These are phyloP conservation scores for Pardosa pseudoannulata DNA, from an alignment of 2,888 invertebrate genomes.

Conservation along the genomic window DNA sequence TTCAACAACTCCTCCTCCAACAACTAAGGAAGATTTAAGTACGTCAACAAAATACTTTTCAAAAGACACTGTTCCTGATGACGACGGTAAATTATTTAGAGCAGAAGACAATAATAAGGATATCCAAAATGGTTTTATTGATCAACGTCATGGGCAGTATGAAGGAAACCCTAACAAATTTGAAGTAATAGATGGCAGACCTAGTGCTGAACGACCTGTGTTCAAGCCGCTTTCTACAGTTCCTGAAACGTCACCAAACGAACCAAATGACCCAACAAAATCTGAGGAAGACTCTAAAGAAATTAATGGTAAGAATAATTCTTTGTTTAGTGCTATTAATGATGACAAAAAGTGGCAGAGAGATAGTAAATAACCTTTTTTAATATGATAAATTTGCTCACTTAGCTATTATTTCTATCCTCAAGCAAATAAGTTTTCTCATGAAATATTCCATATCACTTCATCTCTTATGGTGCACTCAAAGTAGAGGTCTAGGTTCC, in stretches of 20 bases:
- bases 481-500: too few relatives aligned
- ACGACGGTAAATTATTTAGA: conserved; percentile 50
- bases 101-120: conserved; percentile 43
- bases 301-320: conserved; percentile 51
- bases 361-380: too few relatives aligned
- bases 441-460: too few relatives aligned
- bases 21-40: conserved; percentile 10
- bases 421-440: too few relatives aligned
- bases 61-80: conserved; percentile 22
- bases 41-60: conserved; percentile 40
- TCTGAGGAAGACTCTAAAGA: conserved; percentile 44
- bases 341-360: too few relatives aligned
- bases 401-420: too few relatives aligned
- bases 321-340: too few relatives aligned
- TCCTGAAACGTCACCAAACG: neutral
- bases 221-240: neutral
- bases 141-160: conserved; percentile 8
- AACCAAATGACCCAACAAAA: conserved; percentile 7
- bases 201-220: neutral
- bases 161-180: conserved; percentile 21
- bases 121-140: conserved; percentile 1
- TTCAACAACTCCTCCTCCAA: conserved; percentile 29
- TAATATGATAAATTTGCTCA: too few relatives aligned
- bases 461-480: too few relatives aligned
- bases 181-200: neutral